Evolutionary conservation across 2,113 vertebrate genomes (phyloP).

Genomic region (Pelecanoides urinatrix): DNA sequence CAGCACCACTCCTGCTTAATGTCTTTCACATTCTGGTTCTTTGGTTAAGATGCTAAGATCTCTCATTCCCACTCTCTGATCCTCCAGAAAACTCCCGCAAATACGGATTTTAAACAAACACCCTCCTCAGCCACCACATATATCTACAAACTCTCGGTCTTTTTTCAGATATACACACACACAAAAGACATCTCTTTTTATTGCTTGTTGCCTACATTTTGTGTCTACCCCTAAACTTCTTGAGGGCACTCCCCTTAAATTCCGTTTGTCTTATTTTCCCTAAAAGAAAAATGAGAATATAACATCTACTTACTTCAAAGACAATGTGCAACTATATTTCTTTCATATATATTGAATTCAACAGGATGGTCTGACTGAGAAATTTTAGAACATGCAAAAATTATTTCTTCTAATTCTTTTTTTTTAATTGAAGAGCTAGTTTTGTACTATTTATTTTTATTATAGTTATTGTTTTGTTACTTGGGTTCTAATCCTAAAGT

Average conservation of each 20-base stretch:
- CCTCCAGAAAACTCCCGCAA: conserved; percentile 28
- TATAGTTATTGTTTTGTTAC: not conserved
- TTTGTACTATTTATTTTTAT: not conserved
- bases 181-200: not conserved
- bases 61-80: conserved; percentile 9
- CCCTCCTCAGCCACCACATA: not conserved
- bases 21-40: conserved; percentile 7
- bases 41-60: conserved; percentile 25
- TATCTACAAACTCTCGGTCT: not conserved
- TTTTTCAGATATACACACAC: not conserved
- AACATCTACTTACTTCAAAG: not conserved
- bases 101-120: conserved; percentile 15
- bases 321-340: not conserved
- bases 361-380: not conserved
- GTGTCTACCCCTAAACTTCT: not conserved
- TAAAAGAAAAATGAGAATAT: not conserved
- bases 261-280: not conserved
- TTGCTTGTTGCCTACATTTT: not conserved
- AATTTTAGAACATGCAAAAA: not conserved
- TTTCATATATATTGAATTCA: not conserved
- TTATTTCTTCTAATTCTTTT: not conserved
- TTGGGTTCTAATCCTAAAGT: not conserved
- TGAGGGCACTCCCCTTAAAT: not conserved
- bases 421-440: not conserved
- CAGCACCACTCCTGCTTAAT: not conserved